phyloP scores from a whole-genome alignment of 2,113 vertebrate genomes.

The Numenius arquata region DNA sequence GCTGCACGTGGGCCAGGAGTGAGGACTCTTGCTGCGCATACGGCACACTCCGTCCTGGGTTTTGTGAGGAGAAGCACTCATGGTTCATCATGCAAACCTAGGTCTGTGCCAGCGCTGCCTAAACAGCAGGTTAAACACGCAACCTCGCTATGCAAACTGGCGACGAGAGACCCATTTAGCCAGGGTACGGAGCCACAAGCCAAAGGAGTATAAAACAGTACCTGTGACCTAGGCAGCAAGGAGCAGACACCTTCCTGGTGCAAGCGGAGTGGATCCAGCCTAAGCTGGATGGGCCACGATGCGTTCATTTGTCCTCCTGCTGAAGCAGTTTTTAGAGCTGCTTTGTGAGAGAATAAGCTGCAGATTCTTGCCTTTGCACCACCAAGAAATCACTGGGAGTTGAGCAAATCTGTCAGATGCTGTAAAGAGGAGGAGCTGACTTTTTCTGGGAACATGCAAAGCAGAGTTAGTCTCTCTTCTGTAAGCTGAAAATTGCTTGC shows the following conservation, averaged over 20 bases:
- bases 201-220: fast-evolving
- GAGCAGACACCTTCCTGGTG: not conserved
- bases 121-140: not conserved
- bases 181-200: not conserved
- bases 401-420: not conserved
- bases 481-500: not conserved
- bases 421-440: not conserved
- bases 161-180: fast-evolving
- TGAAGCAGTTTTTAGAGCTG: not conserved
- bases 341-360: not conserved
- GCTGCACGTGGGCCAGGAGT: not conserved
- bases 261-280: not conserved
- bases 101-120: not conserved
- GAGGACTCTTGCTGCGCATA: not conserved
- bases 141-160: not conserved
- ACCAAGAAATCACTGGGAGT: not conserved
- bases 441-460: constrained; percentile 38
- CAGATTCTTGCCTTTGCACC: not conserved
- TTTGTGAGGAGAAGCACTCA: not conserved
- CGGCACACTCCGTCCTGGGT: fast-evolving
- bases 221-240: not conserved
- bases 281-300: not conserved
- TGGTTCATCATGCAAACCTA: not conserved
- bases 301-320: not conserved
- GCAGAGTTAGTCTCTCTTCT: not conserved